Evolutionary conservation across 2,113 vertebrate genomes (phyloP).

Genomic region (Apistogramma diplotaenia): DNA sequence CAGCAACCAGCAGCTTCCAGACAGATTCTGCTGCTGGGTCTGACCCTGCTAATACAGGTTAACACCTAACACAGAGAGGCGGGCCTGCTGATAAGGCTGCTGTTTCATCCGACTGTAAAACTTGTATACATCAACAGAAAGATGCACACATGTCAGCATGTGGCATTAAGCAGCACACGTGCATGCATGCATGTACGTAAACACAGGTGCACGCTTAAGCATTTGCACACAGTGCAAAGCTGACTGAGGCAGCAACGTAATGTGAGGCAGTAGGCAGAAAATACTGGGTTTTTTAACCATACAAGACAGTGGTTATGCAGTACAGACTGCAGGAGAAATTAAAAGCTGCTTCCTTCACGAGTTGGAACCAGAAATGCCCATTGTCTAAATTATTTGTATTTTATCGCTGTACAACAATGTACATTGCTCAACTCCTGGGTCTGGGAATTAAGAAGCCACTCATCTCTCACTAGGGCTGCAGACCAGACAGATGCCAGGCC

Average conservation of each 20-base stretch:
- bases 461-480: not conserved
- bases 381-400: no score
- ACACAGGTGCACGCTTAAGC: no score
- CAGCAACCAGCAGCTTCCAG: slow-evolving; percentile 3
- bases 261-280: not conserved
- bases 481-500: not conserved
- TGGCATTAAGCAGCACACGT: not conserved
- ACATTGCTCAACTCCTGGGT: no score
- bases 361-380: not conserved
- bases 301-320: not conserved
- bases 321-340: not conserved
- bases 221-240: not conserved
- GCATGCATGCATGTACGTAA: not conserved
- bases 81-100: not conserved
- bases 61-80: not conserved
- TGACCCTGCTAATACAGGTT: not conserved
- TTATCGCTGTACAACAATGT: no score
- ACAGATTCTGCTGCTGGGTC: not conserved
- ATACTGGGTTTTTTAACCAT: not conserved
- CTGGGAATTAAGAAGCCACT: not conserved
- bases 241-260: not conserved
- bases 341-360: not conserved
- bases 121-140: not conserved
- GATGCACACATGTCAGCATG: not conserved
- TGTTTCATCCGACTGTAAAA: not conserved